Percentiles rank a stretch among this genome's conserved stretches.
These are phyloP conservation scores for Aphelenchoides bicaudatus DNA, from an alignment of 2,888 invertebrate genomes.

Conservation along the genomic window DNA sequence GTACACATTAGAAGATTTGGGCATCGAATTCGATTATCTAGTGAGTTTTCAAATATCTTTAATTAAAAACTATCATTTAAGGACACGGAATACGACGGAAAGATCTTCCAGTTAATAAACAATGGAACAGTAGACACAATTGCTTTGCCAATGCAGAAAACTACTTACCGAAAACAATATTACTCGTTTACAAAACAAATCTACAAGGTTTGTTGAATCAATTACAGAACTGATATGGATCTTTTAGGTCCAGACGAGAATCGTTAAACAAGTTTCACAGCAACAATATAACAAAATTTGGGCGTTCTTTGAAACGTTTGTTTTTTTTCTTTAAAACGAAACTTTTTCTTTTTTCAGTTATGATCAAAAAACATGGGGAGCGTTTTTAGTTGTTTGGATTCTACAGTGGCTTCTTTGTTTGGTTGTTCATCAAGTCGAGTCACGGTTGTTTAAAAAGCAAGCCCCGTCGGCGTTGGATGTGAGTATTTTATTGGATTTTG, in stretches of 20 bases:
- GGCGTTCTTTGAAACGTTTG: conserved; percentile 12
- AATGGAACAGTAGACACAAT: conserved; percentile 6
- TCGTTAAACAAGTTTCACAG: background rate
- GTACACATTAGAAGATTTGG: background rate
- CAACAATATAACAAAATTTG: conserved; percentile 10
- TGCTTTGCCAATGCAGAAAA: conserved; percentile 4
- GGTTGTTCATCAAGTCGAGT: conserved; percentile 3
- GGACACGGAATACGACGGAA: background rate
- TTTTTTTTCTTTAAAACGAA: too few species aligned
- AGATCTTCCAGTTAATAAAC: background rate
- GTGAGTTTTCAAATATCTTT: background rate
- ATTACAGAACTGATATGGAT: background rate
- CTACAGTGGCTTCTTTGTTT: conserved; percentile 2
- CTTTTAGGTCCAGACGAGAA: conserved; percentile 4
- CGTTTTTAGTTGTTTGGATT: conserved; percentile 7
- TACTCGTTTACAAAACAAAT: background rate
- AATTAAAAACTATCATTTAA: background rate
- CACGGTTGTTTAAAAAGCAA: background rate
- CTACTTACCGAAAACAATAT: background rate
- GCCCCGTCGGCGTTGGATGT: too few species aligned
- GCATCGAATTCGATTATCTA: background rate
- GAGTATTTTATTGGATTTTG: too few species aligned
- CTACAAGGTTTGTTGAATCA: conserved; percentile 10
- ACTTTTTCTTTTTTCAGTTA: too few species aligned
- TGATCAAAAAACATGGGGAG: background rate